Base-by-base conservation (phyloP, 2,888 invertebrate species). In the Chromoteleia sp. region DNA sequence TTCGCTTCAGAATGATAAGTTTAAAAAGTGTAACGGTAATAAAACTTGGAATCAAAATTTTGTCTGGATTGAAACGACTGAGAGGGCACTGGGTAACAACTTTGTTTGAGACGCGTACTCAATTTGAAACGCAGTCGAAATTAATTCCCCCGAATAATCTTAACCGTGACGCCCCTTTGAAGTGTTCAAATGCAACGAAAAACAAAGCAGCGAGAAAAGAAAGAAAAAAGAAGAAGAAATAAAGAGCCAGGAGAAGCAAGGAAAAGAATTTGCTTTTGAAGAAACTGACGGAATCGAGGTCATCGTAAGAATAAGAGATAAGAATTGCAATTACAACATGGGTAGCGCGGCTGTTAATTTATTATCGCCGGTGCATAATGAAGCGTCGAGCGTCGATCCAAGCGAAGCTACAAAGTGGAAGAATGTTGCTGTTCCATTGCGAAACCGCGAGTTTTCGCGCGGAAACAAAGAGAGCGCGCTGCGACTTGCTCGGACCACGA, bases 301-400 rank as follows among this genome's bases (percentile, higher is more conserved):
- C 75, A 56, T 33, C 63, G 56, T 25, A 48, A 12, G 65, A 75
- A 58, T 39, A 50, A 45, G 15, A 56, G 75, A 75, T 75, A 75
- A 65, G 67, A 30, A 59, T 76, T 43, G 59, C 56, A 76, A 67
- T 76, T 76, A 50, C 58, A 17, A 29, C 54, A 19, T 43, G 54
- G 14, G 54, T 43, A 68, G 30, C 30, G 50, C 52, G 67, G 19
- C 52, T 50, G 58, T 36, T 59, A 59, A 68, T 76, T 76, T 68
- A 52, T 59, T 59, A 52, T 59, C 43, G 41, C 8, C 48, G 43
- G 67, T 59, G 67, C 52, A 65, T 43, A 59, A 65, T 63, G 50
- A 63, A 36, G 30, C 61, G 52, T 17, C 67, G 33, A 67, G 17
- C 21, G 43, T 43, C 30, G 61, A 39, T 39, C 19, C 15, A n/a